Evolutionary conservation across 2,888 invertebrate genomes (phyloP), one percentile per base, ranked within the genome.

Genomic region (Glomeris marginata): DNA sequence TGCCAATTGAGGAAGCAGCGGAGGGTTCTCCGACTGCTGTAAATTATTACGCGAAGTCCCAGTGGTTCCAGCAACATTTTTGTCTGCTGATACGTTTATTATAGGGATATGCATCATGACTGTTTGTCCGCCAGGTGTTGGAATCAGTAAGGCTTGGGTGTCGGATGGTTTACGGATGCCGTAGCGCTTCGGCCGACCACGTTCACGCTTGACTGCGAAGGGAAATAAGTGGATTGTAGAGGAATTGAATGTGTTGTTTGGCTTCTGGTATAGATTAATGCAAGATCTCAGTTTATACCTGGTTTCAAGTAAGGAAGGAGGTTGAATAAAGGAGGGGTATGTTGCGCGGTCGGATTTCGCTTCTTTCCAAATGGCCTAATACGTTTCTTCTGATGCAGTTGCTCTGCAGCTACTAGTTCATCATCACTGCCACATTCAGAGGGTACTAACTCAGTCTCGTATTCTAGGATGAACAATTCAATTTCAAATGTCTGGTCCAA

Each of bases 121-220:
- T 1, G 66, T 63, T 50, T 64, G 63, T 15, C 66, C 66, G 42
- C 63, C 63, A 18, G 62, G 56, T 8, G 62, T 59, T 28, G 65
- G 65, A 40, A 67, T 63, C 42, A 67, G 61, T 54, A 66, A 64
- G 4, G 66, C 62, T 43, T 66, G 66, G 1, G 42, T 36, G 41
- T 51, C 42, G 33, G 64, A n/a, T n/a, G n/a, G 28, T 28, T 28
- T 28, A 3, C 4, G 28, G 28, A 28, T 8, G 8, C 28, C 8
- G 28, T 28, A 28, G 4, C 28, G 3, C 8, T 28, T 28, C 4
- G 28, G 28, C 28, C 28, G 28, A 8, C 28, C 28, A 28, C 28
- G 28, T 28, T 28, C 28, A 5, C 28, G 28, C 28, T 8, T 28
- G 28, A 28, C 28, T 28, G 8, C 28, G 28, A 8, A 3, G 28